A percentile compares a stretch with the other conserved stretches of the same genome.
Evolutionary conservation across 2,888 invertebrate genomes (phyloP).

Genomic region (Drosophila kanekoi): DNA sequence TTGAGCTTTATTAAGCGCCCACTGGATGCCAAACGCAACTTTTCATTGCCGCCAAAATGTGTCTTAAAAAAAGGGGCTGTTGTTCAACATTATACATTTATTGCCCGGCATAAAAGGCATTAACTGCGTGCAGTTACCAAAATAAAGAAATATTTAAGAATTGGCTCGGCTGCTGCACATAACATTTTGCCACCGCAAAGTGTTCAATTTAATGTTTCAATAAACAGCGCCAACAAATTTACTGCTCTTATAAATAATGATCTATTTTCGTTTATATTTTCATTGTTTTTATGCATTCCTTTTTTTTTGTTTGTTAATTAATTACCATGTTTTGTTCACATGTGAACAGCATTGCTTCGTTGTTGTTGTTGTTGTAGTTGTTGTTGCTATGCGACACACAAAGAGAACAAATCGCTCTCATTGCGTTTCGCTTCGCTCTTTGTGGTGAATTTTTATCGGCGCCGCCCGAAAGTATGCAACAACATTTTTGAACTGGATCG

Average conservation of each 20-base stretch:
- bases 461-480: conserved; percentile 56
- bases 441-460: conserved; percentile 13
- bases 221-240: conserved; percentile 53
- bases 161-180: conserved; percentile 14
- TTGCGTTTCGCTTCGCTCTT: conserved; percentile 10
- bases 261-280: conserved; percentile 45
- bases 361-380: conserved; percentile 7
- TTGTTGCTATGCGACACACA: conserved; percentile 10
- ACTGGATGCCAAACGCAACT: conserved; percentile 7
- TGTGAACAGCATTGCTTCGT: background rate
- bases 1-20: conserved; percentile 29
- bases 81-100: conserved; percentile 41
- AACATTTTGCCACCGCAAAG: conserved; percentile 46
- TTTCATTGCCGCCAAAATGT: conserved; percentile 3
- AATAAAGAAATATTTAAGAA: conserved; percentile 2
- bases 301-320: conserved; percentile 17
- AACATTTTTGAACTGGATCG: conserved; percentile 12
- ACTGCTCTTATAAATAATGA: conserved; percentile 52
- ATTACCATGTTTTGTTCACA: conserved; percentile 19
- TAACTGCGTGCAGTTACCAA: conserved; percentile 2
- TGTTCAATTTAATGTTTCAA: conserved; percentile 72
- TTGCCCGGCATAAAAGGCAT: conserved; percentile 29
- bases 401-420: conserved; percentile 22
- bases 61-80: conserved; percentile 10
- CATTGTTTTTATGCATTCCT: conserved; percentile 3